Evolutionary conservation across 2,797 vertebrate species (phyloP).

Genomic region (Sarcophilus harrisii): DNA sequence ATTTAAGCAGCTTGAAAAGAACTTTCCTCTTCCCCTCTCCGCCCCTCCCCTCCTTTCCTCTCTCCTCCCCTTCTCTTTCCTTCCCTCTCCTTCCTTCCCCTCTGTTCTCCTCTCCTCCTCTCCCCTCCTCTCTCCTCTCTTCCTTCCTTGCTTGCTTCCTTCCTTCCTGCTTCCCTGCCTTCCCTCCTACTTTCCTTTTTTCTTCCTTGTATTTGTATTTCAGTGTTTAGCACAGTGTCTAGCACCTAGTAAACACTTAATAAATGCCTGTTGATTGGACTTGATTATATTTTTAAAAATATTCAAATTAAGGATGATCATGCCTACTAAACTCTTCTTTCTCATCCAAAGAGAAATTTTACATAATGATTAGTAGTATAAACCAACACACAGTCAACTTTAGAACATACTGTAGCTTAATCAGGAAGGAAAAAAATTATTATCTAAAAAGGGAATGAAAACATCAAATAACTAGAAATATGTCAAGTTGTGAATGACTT

Average conservation of each 20-base stretch:
- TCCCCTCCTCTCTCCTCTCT: too few species aligned
- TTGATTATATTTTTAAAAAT: background rate
- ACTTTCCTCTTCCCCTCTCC: background rate
- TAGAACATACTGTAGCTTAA: background rate
- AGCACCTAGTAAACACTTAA: background rate
- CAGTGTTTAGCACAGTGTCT: background rate
- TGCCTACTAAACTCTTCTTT: background rate
- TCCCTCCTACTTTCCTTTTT: background rate
- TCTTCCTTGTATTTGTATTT: background rate
- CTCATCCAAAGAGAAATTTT: background rate
- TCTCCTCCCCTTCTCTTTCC: too few species aligned
- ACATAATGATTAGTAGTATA: background rate
- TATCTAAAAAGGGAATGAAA: background rate
- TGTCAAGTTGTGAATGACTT: background rate
- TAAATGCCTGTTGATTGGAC: background rate
- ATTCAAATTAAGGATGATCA: background rate
- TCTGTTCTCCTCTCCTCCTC: too few species aligned
- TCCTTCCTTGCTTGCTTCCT: too few species aligned
- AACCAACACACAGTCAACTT: background rate
- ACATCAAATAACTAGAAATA: background rate
- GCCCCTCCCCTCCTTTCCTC: background rate
- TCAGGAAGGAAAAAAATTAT: background rate
- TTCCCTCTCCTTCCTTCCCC: background rate
- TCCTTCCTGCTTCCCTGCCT: too few species aligned
- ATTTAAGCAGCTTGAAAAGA: background rate